Base-by-base conservation (phyloP, 2,113 vertebrate species). In the Atrichornis clamosus region DNA sequence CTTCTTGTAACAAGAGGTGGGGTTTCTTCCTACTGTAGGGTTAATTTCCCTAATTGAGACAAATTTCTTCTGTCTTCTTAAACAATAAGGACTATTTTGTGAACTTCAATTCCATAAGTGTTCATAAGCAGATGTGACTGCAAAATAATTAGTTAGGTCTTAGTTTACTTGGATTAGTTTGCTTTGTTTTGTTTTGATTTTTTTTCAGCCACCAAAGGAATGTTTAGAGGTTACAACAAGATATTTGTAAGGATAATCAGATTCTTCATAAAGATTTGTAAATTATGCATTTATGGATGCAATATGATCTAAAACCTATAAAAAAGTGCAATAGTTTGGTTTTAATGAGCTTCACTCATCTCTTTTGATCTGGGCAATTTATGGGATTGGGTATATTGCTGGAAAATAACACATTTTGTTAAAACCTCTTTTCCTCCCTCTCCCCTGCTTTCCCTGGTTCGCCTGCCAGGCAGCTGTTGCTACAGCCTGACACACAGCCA, bases 381-480 rank as follows among this genome's bases (percentile, higher is more conserved):
- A 42, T 44, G 30, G 26, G 55, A 26, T 27, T 37, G 23, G 49
- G 30, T 53, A 17, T 20, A 33, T 42, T 37, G 12, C 35, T 80
- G 47, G 35, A 32, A 77, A 91, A 67, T 30, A 62, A 72, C 17
- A n/a, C 0, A 4, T 67, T 78, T 63, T 77, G 32, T 42, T 39
- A 15, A 32, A 70, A 22, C 5, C 26, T 41, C 8, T 56, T 82
- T 73, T 56, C 9, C 22, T 55, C 11, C 21, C 19, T 41, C 11
- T 76, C 28, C 15, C 6, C 0, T 0, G 2, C 14, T 32, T 13
- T 20, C 26, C 6, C 15, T 62, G 0, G 0, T 84, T 53, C 24
- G 19, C 17, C 20, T 30, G 32, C 14, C 33, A 50, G 13, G 56
- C 1, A 2, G 5, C 1, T 27, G 23, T 32, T 77, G 55, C 27